Evolutionary conservation across 2,113 vertebrate species (phyloP).

Genomic region (Typhlomys cinereus): DNA sequence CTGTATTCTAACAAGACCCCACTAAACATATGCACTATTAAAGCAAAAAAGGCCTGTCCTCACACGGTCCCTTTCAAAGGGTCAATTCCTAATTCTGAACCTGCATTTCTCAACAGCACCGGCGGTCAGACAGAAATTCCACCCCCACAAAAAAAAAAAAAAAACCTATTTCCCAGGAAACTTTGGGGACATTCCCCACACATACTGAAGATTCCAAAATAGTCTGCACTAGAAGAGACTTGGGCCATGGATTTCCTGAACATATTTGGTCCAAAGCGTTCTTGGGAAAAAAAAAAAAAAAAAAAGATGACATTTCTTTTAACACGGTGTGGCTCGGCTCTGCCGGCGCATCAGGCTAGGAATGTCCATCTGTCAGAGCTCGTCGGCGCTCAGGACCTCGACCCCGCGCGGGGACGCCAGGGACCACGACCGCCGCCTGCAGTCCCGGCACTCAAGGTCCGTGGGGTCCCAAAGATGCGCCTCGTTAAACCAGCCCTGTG

Average conservation of each 20-base stretch:
- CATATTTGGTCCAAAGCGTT: neutral
- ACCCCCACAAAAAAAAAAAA: no score
- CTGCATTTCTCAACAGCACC: neutral
- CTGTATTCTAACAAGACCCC: conserved; percentile 10
- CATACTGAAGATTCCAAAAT: neutral
- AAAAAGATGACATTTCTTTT: no score
- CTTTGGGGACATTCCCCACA: neutral
- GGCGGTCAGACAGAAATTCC: neutral
- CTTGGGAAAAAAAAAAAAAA: no score
- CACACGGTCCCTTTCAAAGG: neutral
- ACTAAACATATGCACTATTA: neutral
- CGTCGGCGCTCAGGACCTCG: neutral
- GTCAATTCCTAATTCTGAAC: neutral
- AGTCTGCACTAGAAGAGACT: neutral
- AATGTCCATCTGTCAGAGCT: neutral
- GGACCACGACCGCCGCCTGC: neutral
- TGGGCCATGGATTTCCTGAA: conserved; percentile 25
- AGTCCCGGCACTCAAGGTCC: neutral
- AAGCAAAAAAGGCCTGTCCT: neutral
- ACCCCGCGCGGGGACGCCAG: neutral
- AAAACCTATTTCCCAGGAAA: neutral
- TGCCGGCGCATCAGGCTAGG: neutral
- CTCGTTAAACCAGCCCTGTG: neutral
- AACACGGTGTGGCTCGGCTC: neutral
- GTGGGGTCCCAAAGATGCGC: neutral